Evolutionary conservation across 2,888 invertebrate genomes (phyloP).

Genomic region (Penaeus monodon): DNA sequence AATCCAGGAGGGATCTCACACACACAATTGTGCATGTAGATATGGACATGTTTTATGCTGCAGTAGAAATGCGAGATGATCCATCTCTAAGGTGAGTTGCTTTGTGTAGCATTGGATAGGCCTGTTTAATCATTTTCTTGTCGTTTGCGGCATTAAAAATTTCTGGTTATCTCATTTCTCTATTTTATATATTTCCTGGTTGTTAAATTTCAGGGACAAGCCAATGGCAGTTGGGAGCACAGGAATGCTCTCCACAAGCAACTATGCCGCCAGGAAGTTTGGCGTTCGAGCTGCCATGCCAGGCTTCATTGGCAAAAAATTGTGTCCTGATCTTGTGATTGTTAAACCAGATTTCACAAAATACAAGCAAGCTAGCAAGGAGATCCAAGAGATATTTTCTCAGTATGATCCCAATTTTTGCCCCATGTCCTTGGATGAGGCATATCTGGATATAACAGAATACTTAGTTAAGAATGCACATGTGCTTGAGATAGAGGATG

Average conservation of each 20-base stretch:
- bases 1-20: constrained; percentile 70
- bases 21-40: constrained; percentile 74
- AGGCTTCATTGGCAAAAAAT: constrained; percentile 71
- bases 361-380: constrained; percentile 71
- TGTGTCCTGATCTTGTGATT: constrained; percentile 74
- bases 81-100: constrained; percentile 67
- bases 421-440: constrained; percentile 75
- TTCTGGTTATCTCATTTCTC: neutral
- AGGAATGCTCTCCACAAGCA: constrained; percentile 76
- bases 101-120: neutral
- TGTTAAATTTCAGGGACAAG: constrained; percentile 68
- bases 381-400: constrained; percentile 67
- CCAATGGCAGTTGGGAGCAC: constrained; percentile 76
- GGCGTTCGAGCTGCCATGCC: constrained; percentile 77
- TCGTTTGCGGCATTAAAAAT: too few relatives aligned
- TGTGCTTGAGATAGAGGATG: neutral
- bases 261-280: constrained; percentile 74
- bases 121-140: too few relatives aligned
- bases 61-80: constrained; percentile 74
- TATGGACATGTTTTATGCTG: constrained; percentile 77
- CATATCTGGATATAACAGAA: constrained; percentile 74
- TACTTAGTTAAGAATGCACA: constrained; percentile 67
- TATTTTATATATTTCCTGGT: neutral
- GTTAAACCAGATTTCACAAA: constrained; percentile 73
- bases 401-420: constrained; percentile 73